A percentile compares a stretch with the other conserved stretches of the same genome.
These are phyloP conservation scores for Synchiropus splendidus DNA, from an alignment of 2,113 vertebrate genomes.

Conservation along the genomic window DNA sequence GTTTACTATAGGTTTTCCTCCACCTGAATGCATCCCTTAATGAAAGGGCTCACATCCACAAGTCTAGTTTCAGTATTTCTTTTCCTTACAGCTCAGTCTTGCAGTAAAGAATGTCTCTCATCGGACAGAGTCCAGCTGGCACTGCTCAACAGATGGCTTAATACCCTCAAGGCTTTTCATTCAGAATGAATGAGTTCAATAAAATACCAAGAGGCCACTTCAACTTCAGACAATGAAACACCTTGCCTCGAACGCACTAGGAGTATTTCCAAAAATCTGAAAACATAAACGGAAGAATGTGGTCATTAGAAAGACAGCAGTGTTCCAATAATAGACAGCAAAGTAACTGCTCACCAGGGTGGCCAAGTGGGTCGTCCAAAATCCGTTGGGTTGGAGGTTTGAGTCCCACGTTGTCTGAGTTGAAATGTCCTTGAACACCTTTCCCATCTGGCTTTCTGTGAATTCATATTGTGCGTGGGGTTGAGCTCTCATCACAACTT, in stretches of 20 bases:
- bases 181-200: conserved; percentile 51
- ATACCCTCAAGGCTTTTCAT: conserved; percentile 36
- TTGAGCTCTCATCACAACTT: too few relatives aligned
- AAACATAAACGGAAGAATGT: conserved; percentile 39
- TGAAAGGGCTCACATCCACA: conserved; percentile 9
- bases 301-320: conserved; percentile 30
- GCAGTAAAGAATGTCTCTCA: conserved; percentile 44
- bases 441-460: too few relatives aligned
- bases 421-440: too few relatives aligned
- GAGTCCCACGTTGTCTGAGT: too few relatives aligned
- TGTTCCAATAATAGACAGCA: conserved; percentile 19
- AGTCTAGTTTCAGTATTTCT: conserved; percentile 28
- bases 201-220: conserved; percentile 40
- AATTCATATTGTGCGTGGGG: too few relatives aligned
- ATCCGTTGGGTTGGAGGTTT: too few relatives aligned
- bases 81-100: conserved; percentile 29
- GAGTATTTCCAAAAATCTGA: conserved; percentile 37
- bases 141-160: conserved; percentile 48
- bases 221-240: conserved; percentile 46
- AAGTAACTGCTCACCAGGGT: conserved; percentile 12
- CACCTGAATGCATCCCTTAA: conserved; percentile 5
- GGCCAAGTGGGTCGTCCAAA: too few relatives aligned
- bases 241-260: conserved; percentile 28
- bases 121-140: conserved; percentile 46
- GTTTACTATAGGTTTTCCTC: conserved; percentile 26